Conservation (phyloP, 2,888 invertebrate species). For the Tridacna gigas region DNA sequence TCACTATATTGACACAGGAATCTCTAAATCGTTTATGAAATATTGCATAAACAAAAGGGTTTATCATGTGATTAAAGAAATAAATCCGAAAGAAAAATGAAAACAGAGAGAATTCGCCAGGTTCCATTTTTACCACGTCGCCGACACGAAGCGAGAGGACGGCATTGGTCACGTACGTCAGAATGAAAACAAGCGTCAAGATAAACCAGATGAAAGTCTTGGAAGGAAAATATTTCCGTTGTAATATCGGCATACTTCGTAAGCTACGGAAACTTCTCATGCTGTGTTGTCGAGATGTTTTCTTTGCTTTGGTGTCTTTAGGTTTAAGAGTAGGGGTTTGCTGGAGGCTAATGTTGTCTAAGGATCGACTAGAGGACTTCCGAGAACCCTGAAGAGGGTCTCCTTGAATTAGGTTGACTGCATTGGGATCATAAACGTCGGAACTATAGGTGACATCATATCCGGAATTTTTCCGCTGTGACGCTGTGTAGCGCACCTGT, state of each 20-base stretch:
- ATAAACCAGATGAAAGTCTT: conserved; percentile 64
- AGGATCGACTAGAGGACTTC: neutral
- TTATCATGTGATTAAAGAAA: conserved; percentile 60
- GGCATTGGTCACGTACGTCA: conserved; percentile 53
- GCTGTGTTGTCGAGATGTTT: conserved; percentile 37
- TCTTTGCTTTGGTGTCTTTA: conserved; percentile 22
- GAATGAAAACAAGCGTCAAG: conserved; percentile 56
- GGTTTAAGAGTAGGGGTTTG: conserved; percentile 9
- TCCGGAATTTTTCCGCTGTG: conserved; percentile 40
- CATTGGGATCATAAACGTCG: conserved; percentile 54
- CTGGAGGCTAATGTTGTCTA: neutral
- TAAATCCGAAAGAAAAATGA: conserved; percentile 61
- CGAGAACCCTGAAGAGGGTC: neutral
- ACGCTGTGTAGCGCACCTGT: conserved; percentile 41
- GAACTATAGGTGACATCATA: conserved; percentile 55
- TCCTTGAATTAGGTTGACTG: conserved; percentile 6
- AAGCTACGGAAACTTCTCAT: conserved; percentile 44
- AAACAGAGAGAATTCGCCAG: conserved; percentile 46
- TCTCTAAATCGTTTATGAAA: conserved; percentile 57
- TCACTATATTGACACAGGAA: conserved; percentile 45
- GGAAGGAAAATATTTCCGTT: conserved; percentile 43
- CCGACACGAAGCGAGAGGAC: conserved; percentile 38
- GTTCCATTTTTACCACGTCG: conserved; percentile 44
- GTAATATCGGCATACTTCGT: conserved; percentile 36
- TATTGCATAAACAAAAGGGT: conserved; percentile 60